A percentile compares a stretch with the other conserved stretches of the same genome.
Conservation (phyloP, 2,888 invertebrate genomes). For the Arctia plantaginis region DNA sequence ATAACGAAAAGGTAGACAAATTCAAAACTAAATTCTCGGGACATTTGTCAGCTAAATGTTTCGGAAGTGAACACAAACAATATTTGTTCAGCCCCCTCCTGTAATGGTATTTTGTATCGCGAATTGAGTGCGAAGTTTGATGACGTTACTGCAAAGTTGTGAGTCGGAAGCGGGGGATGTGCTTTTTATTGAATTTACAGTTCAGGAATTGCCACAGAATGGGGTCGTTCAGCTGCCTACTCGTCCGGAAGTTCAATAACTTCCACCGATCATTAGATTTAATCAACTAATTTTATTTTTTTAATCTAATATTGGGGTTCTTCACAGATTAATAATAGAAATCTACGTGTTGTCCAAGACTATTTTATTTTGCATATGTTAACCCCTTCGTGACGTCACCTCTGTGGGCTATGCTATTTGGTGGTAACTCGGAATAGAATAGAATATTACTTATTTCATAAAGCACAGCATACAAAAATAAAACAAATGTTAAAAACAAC, state of each 20-base stretch:
- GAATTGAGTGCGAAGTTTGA: slow-evolving; percentile 20
- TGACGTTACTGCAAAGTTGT: slow-evolving; percentile 22
- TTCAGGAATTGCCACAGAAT: slow-evolving; percentile 32
- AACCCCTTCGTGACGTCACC: no score
- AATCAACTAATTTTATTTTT: background rate
- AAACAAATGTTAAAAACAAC: no score
- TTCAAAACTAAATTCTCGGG: background rate
- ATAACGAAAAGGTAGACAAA: background rate
- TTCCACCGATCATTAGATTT: slow-evolving; percentile 25
- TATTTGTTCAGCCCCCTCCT: background rate
- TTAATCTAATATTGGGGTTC: background rate
- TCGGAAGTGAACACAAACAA: slow-evolving; percentile 4
- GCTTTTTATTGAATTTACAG: slow-evolving; percentile 48
- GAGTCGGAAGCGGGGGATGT: slow-evolving; percentile 32
- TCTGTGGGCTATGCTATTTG: no score
- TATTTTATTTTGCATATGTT: no score
- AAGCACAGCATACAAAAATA: no score
- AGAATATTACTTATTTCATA: no score
- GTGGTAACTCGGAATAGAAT: no score
- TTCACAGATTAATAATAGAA: background rate
- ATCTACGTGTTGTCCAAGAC: background rate
- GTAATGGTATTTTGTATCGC: slow-evolving; percentile 4
- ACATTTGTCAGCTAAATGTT: background rate
- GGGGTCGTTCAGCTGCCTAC: slow-evolving; percentile 22
- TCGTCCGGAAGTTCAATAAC: slow-evolving; percentile 24